Base-by-base conservation (phyloP, 2,113 vertebrate genomes). In the Gadus macrocephalus region DNA sequence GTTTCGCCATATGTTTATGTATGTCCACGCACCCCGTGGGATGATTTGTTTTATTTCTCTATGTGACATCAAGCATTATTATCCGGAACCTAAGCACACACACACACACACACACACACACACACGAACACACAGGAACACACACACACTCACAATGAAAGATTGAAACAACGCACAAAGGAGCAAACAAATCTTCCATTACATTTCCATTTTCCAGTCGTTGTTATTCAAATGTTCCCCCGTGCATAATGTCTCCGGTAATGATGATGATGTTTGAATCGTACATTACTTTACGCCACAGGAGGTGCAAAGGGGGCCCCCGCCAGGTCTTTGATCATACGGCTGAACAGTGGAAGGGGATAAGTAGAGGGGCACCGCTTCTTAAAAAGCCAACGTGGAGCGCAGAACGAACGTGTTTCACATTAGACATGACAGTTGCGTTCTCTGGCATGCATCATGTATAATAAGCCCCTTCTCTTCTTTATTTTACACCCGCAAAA, bases 391-490 rank as follows among this genome's bases (percentile, higher is more conserved):
- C 69, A 80, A 74, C 65, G 76, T 79, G 84, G 78, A 85, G 72
- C 69, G 63, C 67, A 49, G 9, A 82, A 62, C 76, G 55, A 85
- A 74, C 61, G 63, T 82, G 71, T 74, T 82, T 66, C 70, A 69
- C 74, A 85, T 87, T 87, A 72, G 78, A 86, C 68, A 75, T 83
- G 83, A 81, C 80, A 84, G 81, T 75, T 77, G 31, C 58, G 71
- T 77, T 85, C 75, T 84, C 89, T 87, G 84, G 83, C 88, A 84
- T 72, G 75, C 76, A 88, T 87, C 82, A 90, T 27, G 72, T 20
- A 25, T 77, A 78, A 83, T 83, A 77, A 69, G 80, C 64, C 4
- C 60, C 70, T 78, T 82, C 75, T 79, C 56, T 79, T 74, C 78
- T 74, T 68, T 72, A 69, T 66, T 73, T 68, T 63, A 55, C 68